Evolutionary conservation across 2,797 vertebrate species (phyloP), one percentile per base, ranked within the genome.

Genomic region (Lutjanus argentimaculatus): DNA sequence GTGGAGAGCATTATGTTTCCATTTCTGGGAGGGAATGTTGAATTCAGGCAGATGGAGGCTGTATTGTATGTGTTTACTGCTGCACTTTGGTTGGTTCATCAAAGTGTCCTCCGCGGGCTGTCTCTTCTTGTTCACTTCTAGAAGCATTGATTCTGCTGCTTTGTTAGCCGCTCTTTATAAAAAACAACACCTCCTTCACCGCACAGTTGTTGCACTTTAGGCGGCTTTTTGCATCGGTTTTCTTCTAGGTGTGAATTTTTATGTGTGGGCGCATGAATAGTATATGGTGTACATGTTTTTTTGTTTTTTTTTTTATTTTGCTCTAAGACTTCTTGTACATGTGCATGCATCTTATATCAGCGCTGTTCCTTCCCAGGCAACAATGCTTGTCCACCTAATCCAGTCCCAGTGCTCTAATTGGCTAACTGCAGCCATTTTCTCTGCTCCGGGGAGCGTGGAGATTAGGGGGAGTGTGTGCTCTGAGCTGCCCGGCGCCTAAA

Each of bases 391-490:
- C 69, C 81, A 78, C 75, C 81, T 88, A 91, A 93, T 93, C 88
- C 90, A 80, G 86, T 88, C 92, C 85, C 90, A 58, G 78, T 3
- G 78, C 89, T 92, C 83, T 92, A 92, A 92, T 93, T 94, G 92
- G 88, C 90, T 70, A 86, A 91, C 88, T 74, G 86, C 77, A 87
- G 87, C 87, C 89, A 85, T 91, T 91, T 91, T 82, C 88, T 89
- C 75, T 67, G 86, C 90, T 89, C 87, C 22, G 40, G 86, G 85
- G 87, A 92, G 82, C 56, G 65, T 83, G 64, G 72, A 91, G 89
- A 90, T 92, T 91, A 91, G 77, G 71, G 69, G 52, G 82, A 84
- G 79, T 25, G 84, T 86, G 87, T 59, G 75, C 76, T 85, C 79
- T 25, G 65, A 80, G 89, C 80, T 82, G 82, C 67, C 85, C 73